Base-by-base conservation (phyloP, 2,113 vertebrate species). In the Bagarius yarrelli region DNA sequence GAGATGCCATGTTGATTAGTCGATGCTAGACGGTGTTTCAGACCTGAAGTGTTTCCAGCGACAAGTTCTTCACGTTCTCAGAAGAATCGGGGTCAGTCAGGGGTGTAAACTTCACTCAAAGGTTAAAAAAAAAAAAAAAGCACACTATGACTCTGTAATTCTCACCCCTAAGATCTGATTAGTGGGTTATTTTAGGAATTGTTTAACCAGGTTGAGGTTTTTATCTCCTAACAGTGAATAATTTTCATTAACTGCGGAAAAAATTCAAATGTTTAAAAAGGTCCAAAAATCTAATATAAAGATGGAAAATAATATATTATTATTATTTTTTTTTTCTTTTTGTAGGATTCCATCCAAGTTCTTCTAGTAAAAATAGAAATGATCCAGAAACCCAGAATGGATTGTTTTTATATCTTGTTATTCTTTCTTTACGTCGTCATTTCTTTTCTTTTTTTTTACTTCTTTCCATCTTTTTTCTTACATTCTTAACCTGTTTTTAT, bases 1-100 rank as follows among this genome's bases (percentile, higher is more conserved):
- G 25, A 44, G 11, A 56, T 66, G 61, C 63, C 75, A 34, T 73
- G 21, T 61, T 47, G 21, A 56, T 72, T 73, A 40, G 19, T 59
- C 30, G 55, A 44, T 8, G 15, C 74, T 15, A 27, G 21, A n/a
- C 57, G 8, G 13, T 50, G 55, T 50, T 25, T 44, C 44, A 21
- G 34, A n/a, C 23, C 25, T 71, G 40, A 34, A 34, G 34, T 69
- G 34, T 50, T 25, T 80, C 50, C 34, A 78, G 34, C 15, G 47
- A 47, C 50, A 30, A 34, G 18, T 44, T 30, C n/a, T 44, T 61
- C 27, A 47, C 25, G 6, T 71, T 80, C 40, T 19, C 19, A 21
- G n/a, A 18, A 70, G 64, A 70, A 56, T 32, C 69, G 30, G 5
- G 25, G 30, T 52, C 27, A 53, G 59, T 73, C 27, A 9, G 32